phyloP scores from a whole-genome alignment of 2,113 vertebrate species.

The Thermophis baileyi region DNA sequence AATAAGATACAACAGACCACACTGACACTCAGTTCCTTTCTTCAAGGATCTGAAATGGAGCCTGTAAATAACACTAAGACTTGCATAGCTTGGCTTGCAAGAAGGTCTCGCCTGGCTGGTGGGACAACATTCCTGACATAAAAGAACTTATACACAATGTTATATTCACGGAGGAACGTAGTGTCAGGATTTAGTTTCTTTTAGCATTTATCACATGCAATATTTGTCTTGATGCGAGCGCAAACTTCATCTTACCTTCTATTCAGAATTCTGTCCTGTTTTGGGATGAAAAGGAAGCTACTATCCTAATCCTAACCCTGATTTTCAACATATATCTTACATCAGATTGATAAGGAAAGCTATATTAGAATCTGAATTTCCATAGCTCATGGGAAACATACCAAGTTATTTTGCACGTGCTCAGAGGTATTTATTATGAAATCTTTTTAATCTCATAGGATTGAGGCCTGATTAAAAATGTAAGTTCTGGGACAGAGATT shows the following conservation, averaged over 20 bases:
- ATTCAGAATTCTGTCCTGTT: background rate
- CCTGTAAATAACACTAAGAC: fast-evolving
- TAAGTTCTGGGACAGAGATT: background rate
- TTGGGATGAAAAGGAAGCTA: background rate
- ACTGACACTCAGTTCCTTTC: background rate
- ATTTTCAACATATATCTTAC: background rate
- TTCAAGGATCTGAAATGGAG: fast-evolving
- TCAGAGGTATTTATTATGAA: background rate
- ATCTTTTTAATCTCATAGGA: background rate
- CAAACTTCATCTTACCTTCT: no score
- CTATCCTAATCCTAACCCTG: no score
- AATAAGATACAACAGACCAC: background rate
- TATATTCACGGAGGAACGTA: background rate
- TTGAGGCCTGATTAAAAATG: background rate
- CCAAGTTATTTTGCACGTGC: background rate
- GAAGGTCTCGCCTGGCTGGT: background rate
- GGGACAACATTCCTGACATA: background rate
- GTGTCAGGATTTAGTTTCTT: background rate
- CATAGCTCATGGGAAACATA: background rate
- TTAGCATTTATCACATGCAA: background rate
- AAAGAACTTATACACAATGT: background rate
- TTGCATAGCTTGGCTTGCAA: background rate
- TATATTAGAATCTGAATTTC: background rate
- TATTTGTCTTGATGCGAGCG: background rate
- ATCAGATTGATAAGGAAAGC: background rate